Conservation (phyloP, 2,888 invertebrate genomes). For the Oscheius sp. region DNA sequence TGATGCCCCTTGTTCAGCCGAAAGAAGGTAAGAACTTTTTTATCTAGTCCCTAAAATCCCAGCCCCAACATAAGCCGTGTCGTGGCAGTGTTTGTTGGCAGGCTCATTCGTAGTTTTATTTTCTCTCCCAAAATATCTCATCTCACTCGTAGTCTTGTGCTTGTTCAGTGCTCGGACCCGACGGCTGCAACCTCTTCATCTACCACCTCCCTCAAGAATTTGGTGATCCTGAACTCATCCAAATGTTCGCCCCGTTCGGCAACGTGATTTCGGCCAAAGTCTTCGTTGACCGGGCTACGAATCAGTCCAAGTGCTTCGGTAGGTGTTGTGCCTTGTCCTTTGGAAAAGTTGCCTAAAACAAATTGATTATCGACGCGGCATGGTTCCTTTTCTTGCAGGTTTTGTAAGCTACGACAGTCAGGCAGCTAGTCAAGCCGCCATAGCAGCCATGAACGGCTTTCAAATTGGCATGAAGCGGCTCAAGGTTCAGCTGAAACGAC, state of each 20-base stretch:
- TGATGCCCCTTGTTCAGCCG: conserved; percentile 77
- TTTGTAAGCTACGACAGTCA: conserved; percentile 99
- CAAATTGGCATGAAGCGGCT: conserved; percentile 99
- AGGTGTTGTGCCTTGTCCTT: conserved; percentile 28
- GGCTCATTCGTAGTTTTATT: background rate
- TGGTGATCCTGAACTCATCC: conserved; percentile 97
- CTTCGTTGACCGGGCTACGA: conserved; percentile 98
- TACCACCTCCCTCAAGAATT: conserved; percentile 99
- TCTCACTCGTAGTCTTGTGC: conserved; percentile 22
- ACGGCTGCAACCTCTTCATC: conserved; percentile 99
- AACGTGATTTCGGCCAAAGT: conserved; percentile 99
- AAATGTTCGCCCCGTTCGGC: conserved; percentile 99
- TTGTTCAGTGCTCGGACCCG: conserved; percentile 82
- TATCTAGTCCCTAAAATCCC: background rate
- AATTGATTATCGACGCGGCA: background rate
- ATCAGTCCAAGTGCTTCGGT: conserved; percentile 99
- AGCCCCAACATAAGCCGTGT: conserved; percentile 24
- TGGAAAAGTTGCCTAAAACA: background rate
- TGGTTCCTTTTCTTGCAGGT: conserved; percentile 79
- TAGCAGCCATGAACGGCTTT: conserved; percentile 99
- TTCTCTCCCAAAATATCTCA: background rate
- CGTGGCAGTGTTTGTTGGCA: conserved; percentile 10
- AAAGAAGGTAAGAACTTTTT: conserved; percentile 87
- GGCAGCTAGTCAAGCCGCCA: conserved; percentile 95
- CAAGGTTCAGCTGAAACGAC: conserved; percentile 98